Conservation (phyloP, 1,140 invertebrate genomes). For the Euborellia annulipes region DNA sequence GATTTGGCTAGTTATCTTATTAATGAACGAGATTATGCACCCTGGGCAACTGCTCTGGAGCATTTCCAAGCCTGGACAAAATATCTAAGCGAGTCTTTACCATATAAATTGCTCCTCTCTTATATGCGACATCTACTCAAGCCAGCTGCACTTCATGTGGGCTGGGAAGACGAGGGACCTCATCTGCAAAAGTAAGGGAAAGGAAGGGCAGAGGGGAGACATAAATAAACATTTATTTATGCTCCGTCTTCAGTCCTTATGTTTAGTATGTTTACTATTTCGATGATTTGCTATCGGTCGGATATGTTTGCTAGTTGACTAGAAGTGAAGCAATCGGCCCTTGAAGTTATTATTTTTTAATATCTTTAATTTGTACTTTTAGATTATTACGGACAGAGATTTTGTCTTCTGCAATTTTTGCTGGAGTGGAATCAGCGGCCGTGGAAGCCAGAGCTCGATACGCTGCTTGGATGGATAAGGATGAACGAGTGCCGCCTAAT, state of each 20-base stretch:
- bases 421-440: slow-evolving; percentile 43
- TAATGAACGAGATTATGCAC: slow-evolving; percentile 54
- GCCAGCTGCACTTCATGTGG: slow-evolving; percentile 41
- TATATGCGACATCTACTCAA: slow-evolving; percentile 41
- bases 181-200: slow-evolving; percentile 45
- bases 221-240: too few relatives aligned
- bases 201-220: too few relatives aligned
- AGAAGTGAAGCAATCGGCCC: too few relatives aligned
- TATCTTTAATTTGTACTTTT: slow-evolving; percentile 13
- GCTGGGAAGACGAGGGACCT: slow-evolving; percentile 47
- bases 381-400: slow-evolving; percentile 40
- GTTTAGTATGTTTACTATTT: too few relatives aligned
- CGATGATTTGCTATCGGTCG: too few relatives aligned
- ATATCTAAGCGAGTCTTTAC: slow-evolving; percentile 45
- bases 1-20: slow-evolving; percentile 50
- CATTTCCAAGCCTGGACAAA: slow-evolving; percentile 51
- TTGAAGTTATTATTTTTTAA: slow-evolving; percentile 5
- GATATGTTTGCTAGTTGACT: too few relatives aligned
- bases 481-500: slow-evolving; percentile 43
- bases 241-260: too few relatives aligned
- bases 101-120: slow-evolving; percentile 43
- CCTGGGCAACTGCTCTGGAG: slow-evolving; percentile 52
- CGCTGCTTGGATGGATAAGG: slow-evolving; percentile 44
- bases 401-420: slow-evolving; percentile 40
- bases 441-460: slow-evolving; percentile 43